These are phyloP conservation scores for Anorthoa munda DNA, from an alignment of 2,888 invertebrate genomes.

Conservation along the genomic window DNA sequence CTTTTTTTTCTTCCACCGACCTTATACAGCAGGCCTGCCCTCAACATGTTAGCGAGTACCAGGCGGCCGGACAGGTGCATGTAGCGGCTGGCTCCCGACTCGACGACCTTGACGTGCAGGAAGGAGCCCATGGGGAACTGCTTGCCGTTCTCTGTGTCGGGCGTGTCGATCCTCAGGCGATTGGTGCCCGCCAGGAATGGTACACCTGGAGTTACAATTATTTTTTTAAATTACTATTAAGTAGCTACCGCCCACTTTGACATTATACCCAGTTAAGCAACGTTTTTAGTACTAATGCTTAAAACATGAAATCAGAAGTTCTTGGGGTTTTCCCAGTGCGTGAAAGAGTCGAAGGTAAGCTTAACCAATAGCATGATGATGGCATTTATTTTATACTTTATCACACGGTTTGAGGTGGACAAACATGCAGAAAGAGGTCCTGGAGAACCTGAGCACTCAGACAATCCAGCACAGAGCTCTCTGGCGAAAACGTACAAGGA, in stretches of 20 bases:
- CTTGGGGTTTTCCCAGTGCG: too few relatives aligned
- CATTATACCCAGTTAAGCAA: neutral
- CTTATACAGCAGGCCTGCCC: slow-evolving; percentile 78
- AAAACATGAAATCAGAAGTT: neutral
- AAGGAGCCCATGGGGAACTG: slow-evolving; percentile 59
- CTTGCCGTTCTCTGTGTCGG: slow-evolving; percentile 51
- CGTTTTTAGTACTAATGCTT: neutral
- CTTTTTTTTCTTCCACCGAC: slow-evolving; percentile 61
- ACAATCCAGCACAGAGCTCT: too few relatives aligned
- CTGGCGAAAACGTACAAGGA: too few relatives aligned
- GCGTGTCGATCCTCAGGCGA: slow-evolving; percentile 74
- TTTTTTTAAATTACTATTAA: neutral
- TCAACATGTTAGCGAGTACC: slow-evolving; percentile 80
- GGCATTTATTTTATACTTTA: neutral
- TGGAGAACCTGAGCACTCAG: too few relatives aligned
- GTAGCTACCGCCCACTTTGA: too few relatives aligned
- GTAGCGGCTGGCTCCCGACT: slow-evolving; percentile 69
- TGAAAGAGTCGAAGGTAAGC: neutral
- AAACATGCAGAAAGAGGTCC: too few relatives aligned
- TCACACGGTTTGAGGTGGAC: too few relatives aligned
- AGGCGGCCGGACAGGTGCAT: slow-evolving; percentile 80
- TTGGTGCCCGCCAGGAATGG: slow-evolving; percentile 74
- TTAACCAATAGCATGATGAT: neutral
- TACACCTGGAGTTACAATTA: slow-evolving; percentile 69
- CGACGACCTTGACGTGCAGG: slow-evolving; percentile 74